phyloP scores from a whole-genome alignment of 2,888 invertebrate species.

The Schizaphis graminum region DNA sequence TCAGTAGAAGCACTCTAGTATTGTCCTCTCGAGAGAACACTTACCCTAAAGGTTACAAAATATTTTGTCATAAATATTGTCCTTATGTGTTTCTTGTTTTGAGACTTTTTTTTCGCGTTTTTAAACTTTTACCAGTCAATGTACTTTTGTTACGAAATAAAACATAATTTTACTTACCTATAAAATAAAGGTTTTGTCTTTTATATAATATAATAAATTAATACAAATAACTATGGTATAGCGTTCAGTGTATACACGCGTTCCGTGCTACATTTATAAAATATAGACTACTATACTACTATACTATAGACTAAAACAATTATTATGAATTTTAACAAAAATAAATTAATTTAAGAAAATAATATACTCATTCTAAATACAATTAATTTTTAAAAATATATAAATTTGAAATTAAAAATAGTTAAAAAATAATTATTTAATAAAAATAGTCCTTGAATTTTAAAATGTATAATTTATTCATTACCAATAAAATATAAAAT shows the following conservation, averaged over 20 bases:
- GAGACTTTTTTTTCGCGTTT: background rate
- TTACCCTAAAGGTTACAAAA: background rate
- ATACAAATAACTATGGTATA: background rate
- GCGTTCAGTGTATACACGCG: too few species aligned
- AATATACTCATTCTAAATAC: background rate
- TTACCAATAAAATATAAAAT: background rate
- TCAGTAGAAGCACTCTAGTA: background rate
- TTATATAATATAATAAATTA: background rate
- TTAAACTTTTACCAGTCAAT: slow-evolving; percentile 28
- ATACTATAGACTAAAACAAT: background rate
- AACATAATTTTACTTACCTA: background rate
- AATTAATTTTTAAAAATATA: background rate
- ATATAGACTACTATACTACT: too few species aligned
- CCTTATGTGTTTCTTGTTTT: background rate
- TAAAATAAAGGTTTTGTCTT: background rate
- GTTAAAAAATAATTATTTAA: background rate
- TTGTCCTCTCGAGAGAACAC: slow-evolving; percentile 20
- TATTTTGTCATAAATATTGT: slow-evolving; percentile 17
- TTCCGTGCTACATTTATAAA: too few species aligned
- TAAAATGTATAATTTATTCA: background rate
- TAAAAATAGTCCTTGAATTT: background rate
- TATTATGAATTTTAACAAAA: background rate
- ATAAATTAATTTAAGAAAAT: background rate
- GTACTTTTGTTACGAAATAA: background rate
- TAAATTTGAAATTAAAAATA: background rate